Evolutionary conservation across 2,113 vertebrate genomes (phyloP).

Genomic region (Austrofundulus limnaeus): DNA sequence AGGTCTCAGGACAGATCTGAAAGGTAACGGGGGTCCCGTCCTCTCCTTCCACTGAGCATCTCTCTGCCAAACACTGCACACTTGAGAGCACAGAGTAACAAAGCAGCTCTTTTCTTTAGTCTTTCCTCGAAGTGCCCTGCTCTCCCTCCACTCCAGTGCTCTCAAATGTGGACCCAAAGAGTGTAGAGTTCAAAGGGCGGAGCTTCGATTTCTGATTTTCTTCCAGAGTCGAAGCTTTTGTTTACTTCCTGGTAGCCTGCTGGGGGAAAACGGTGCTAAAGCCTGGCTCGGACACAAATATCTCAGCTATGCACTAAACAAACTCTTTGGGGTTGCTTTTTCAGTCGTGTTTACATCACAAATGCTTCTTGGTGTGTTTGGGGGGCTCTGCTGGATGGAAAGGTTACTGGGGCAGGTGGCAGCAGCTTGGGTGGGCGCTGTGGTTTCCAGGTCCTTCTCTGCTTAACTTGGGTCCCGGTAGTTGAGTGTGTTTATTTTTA

Average conservation of each 20-base stretch:
- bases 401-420: conserved; percentile 24
- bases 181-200: conserved; percentile 41
- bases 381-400: conserved; percentile 2
- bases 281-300: conserved; percentile 58
- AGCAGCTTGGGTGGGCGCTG: conserved; percentile 45
- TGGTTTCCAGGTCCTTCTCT: conserved; percentile 31
- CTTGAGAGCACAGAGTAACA: conserved; percentile 54
- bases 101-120: conserved; percentile 31
- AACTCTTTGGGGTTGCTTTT: conserved; percentile 48
- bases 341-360: conserved; percentile 56
- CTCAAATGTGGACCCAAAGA: conserved; percentile 30
- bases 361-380: conserved; percentile 42
- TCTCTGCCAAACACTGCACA: conserved; percentile 47
- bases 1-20: conserved; percentile 37
- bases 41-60: conserved; percentile 13
- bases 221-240: conserved; percentile 50
- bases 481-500: conserved; percentile 30
- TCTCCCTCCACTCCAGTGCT: conserved; percentile 45
- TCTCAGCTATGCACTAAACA: conserved; percentile 65
- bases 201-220: conserved; percentile 33
- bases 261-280: conserved; percentile 52
- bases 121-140: conserved; percentile 37
- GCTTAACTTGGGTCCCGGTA: conserved; percentile 13
- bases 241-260: conserved; percentile 52
- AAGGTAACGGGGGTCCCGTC: conserved; percentile 47